These are phyloP conservation scores for Dissostichus mawsoni DNA, from an alignment of 2,113 vertebrate genomes.

Conservation along the genomic window DNA sequence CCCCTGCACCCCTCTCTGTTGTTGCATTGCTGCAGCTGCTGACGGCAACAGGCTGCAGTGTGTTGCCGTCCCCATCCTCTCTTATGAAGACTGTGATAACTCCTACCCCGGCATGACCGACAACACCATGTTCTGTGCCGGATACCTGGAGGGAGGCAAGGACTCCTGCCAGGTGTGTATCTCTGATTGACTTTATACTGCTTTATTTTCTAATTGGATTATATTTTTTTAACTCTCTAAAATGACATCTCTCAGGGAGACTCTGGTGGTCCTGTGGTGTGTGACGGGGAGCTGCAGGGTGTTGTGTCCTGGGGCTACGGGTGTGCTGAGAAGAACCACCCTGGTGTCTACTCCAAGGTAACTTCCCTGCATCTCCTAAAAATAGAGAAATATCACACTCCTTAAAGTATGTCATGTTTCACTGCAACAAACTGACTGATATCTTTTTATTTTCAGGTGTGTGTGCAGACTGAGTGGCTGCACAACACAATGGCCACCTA, in stretches of 20 bases:
- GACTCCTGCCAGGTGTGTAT: conserved; percentile 87
- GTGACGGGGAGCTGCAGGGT: conserved; percentile 83
- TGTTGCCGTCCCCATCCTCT: conserved; percentile 83
- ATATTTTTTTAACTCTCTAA: background rate
- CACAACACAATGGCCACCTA: conserved; percentile 47
- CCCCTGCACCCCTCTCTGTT: background rate
- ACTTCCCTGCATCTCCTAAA: conserved; percentile 11
- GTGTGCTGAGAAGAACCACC: conserved; percentile 78
- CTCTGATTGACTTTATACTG: too few species aligned
- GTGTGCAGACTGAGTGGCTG: conserved; percentile 63
- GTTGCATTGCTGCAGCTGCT: conserved; percentile 50
- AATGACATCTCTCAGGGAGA: conserved; percentile 78
- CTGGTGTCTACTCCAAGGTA: conserved; percentile 88
- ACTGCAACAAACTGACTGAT: background rate
- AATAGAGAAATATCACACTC: background rate
- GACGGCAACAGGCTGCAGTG: conserved; percentile 81
- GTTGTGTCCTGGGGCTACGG: conserved; percentile 87
- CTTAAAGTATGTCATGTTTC: background rate
- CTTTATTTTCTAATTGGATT: too few species aligned
- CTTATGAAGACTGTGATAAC: conserved; percentile 75
- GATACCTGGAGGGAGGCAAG: conserved; percentile 87
- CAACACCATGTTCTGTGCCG: conserved; percentile 87
- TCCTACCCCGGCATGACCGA: conserved; percentile 87
- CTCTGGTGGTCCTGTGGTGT: conserved; percentile 87
- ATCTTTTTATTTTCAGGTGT: conserved; percentile 53